These are phyloP conservation scores for Donacobius atricapilla DNA, from an alignment of 2,113 vertebrate genomes.

Conservation along the genomic window DNA sequence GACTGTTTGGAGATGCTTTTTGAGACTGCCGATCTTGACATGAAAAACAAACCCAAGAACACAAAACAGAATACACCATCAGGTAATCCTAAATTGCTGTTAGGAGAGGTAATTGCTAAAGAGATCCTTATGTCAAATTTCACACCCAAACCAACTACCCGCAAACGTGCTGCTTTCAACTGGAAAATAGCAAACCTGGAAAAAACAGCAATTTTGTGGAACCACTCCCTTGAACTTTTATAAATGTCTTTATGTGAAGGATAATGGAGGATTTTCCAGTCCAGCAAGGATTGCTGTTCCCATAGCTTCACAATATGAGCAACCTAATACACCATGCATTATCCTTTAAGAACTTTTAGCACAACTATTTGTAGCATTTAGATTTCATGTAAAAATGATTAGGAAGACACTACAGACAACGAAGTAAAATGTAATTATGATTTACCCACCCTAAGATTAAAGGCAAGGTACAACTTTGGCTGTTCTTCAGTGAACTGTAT, in stretches of 20 bases:
- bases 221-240: not conserved
- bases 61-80: not conserved
- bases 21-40: not conserved
- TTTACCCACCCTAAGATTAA: not conserved
- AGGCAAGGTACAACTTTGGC: not conserved
- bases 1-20: not conserved
- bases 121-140: conserved; percentile 13
- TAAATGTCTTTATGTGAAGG: not conserved
- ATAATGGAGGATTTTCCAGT: not conserved
- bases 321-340: not conserved
- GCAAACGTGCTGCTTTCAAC: conserved; percentile 9
- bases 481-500: not conserved
- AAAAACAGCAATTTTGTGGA: not conserved
- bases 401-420: not conserved
- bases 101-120: not conserved
- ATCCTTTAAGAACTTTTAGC: not conserved
- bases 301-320: not conserved
- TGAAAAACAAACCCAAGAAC: not conserved
- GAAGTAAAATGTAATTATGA: not conserved
- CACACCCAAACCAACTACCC: conserved; percentile 7
- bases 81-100: not conserved
- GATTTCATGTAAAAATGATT: not conserved
- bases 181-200: conserved; percentile 8
- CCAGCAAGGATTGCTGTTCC: not conserved
- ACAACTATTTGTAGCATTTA: not conserved